These are phyloP conservation scores for Syngnathus typhle DNA, from an alignment of 2,113 vertebrate genomes.

Conservation along the genomic window DNA sequence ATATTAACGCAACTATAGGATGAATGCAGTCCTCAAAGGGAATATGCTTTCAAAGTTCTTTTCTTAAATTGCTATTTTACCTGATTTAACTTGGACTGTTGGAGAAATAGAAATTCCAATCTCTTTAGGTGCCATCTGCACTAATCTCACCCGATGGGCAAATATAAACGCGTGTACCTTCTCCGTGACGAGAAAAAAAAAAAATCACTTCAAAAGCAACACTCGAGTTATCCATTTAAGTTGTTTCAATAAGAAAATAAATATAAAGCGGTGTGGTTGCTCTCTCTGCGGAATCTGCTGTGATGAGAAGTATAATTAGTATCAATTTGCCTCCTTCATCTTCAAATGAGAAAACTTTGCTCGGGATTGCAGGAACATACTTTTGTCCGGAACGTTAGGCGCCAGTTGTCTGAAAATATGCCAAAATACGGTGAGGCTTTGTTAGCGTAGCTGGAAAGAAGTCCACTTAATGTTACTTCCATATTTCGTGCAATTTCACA, in stretches of 20 bases:
- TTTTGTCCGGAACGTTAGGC: background rate
- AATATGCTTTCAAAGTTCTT: background rate
- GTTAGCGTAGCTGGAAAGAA: background rate
- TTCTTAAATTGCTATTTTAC: background rate
- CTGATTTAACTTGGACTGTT: background rate
- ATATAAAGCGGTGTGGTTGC: background rate
- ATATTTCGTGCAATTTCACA: background rate
- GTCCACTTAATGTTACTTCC: background rate
- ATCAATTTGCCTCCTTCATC: background rate
- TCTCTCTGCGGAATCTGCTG: background rate
- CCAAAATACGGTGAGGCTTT: background rate
- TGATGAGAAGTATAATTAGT: background rate
- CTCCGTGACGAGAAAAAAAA: background rate
- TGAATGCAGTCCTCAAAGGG: background rate
- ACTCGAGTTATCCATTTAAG: background rate
- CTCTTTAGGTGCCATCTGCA: background rate
- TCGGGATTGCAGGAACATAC: background rate
- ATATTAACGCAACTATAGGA: slow-evolving; percentile 1
- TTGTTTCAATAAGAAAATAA: background rate
- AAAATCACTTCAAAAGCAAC: background rate
- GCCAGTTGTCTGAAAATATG: background rate
- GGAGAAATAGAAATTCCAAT: background rate
- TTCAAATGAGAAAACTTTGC: background rate
- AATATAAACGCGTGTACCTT: background rate
- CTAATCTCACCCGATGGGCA: background rate